Base-by-base conservation (phyloP, 1,140 invertebrate species). In the Lepidurus arcticus region DNA sequence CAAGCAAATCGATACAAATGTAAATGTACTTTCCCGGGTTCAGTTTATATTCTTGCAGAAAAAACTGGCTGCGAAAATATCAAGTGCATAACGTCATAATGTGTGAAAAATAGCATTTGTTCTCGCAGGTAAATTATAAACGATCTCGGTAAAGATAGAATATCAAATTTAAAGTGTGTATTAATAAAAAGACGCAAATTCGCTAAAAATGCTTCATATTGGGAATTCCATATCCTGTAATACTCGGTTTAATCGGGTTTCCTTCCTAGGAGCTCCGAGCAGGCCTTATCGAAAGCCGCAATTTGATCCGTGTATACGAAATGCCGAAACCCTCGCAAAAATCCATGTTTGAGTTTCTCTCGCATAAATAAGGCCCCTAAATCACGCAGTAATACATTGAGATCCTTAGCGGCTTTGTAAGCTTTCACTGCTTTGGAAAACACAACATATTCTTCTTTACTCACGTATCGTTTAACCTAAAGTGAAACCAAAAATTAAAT, bases 261-360 rank as follows among this genome's bases (percentile, higher is more conserved):
- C 13, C 4, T 13, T 65, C 21, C 6, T 9, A 65, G 53, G 53
- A 65, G 53, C 53, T 65, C 53, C 6, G 16, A 7, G 13, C 53
- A 78, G 13, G 34, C 34, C 42, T 78, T 47, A 21, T 75, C 78
- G 43, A 78, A 78, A 7, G n/a, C 21, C 21, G 16, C 26, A 44
- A 73, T 47, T 47, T 78, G 42, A 24, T 73, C 73, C 73, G 44
- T 78, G 1, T 44, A 43, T 1, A 78, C 9, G 24, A 78, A 78
- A 34, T 73, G 73, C n/a, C 78, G 73, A 74, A 78, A 78, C 8
- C 73, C 78, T 75, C 13, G 24, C 34, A 73, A 43, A 65, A 53
- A 78, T 21, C 44, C 21, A 44, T 74, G 44, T 44, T 42, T 76
- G 10, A 7, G 43, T 42, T 76, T 76, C 75, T 73, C n/a, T 73